Evolutionary conservation across 2,113 vertebrate genomes (phyloP), one percentile per base, ranked within the genome.

Genomic region (Coturnix japonica): DNA sequence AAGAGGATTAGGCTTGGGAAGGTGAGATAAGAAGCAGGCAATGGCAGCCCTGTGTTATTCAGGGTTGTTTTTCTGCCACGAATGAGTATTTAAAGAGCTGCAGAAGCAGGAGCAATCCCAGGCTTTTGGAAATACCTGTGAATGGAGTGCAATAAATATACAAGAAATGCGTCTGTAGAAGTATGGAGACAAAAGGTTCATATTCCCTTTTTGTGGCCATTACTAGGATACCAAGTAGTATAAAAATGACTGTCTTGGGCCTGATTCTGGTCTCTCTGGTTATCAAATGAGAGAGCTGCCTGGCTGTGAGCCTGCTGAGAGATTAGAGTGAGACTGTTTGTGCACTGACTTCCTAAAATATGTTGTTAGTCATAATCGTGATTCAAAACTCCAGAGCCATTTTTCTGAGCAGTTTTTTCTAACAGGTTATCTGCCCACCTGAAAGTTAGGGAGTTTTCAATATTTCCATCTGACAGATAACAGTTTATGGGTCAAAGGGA

Each of bases 1-100:
- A 90, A 75, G 35, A 90, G 88, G 66, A 88, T 93, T 96, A 90
- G 86, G 28, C 90, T 84, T 74, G 73, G 6, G 25, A 88, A 93
- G 63, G 81, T 94, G 86, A 94, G 92, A 95, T 95, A 94, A 93
- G 88, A 81, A 88, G 53, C 47, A 81, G 28, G 66, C 70, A 75
- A 19, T 72, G 53, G 61, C 53, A 85, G 35, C 54, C 23, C 61
- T 81, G 26, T 78, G 69, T 63, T 91, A 39, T 89, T 91, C 49
- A 72, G 54, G 86, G 54, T 44, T 89, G 66, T 3, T 89, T 81
- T 86, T 84, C 57, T 95, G 63, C 46, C 49, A 73, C 0, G 1
- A 95, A 93, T 1, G 77, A 73, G 66, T 73, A 61, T 94, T 95
- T 95, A 89, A 96, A 89, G 83, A 90, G 74, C 83, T 91, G 63